Conservation (phyloP, 2,888 invertebrate species). For the Ditylenchus weischeri region DNA sequence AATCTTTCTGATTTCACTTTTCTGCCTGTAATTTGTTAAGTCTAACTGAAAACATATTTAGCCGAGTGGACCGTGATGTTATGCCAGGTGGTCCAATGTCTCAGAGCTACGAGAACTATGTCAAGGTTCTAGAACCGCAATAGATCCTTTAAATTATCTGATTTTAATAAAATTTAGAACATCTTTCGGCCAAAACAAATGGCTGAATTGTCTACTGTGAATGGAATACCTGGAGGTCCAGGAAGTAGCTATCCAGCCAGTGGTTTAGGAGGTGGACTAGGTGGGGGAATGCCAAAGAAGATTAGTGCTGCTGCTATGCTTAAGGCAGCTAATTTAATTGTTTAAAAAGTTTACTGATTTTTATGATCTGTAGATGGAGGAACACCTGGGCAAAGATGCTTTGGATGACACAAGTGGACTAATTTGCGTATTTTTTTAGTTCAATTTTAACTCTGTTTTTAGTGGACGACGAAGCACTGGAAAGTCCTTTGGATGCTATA, state of each 20-base stretch:
- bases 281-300: constrained; percentile 21
- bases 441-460: constrained; percentile 13
- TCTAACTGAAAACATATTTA: background rate
- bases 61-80: constrained; percentile 35
- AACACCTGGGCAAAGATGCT: constrained; percentile 46
- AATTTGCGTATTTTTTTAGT: background rate
- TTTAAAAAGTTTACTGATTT: no score
- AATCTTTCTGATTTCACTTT: no score
- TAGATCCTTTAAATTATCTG: background rate
- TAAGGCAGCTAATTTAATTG: constrained; percentile 9
- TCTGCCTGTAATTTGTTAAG: no score
- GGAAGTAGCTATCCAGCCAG: background rate
- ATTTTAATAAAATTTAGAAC: constrained; percentile 14
- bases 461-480: constrained; percentile 41
- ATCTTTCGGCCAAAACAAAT: constrained; percentile 24
- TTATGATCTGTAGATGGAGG: constrained; percentile 36
- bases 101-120: constrained; percentile 49
- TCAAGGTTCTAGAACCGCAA: constrained; percentile 45
- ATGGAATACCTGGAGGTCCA: no score
- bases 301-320: constrained; percentile 49
- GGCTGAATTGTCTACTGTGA: no score
- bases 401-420: constrained; percentile 46
- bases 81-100: constrained; percentile 47
- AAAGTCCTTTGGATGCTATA: constrained; percentile 47
- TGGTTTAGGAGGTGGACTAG: constrained; percentile 1